Conservation (phyloP, 2,888 invertebrate species). For the Monoplex corrugatus region DNA sequence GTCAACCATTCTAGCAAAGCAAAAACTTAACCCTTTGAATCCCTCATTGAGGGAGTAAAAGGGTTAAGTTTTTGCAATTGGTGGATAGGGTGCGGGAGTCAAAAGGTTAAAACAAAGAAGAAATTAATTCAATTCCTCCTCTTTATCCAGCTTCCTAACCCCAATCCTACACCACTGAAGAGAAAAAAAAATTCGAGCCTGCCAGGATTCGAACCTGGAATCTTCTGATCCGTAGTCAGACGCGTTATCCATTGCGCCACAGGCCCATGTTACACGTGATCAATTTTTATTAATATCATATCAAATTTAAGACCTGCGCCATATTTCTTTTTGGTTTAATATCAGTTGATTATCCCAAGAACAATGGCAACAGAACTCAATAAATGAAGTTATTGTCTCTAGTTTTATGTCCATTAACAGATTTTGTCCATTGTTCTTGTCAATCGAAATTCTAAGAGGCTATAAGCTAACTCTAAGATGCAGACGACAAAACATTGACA, state of each 20-base stretch:
- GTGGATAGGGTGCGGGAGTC: too few relatives aligned
- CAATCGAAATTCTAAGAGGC: neutral
- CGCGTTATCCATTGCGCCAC: constrained; percentile 60
- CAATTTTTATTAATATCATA: neutral
- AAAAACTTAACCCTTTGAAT: too few relatives aligned
- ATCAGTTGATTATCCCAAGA: neutral
- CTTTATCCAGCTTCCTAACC: too few relatives aligned
- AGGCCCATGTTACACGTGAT: constrained; percentile 43
- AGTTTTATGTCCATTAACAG: neutral
- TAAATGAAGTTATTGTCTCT: too few relatives aligned
- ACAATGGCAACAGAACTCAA: neutral
- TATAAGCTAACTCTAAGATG: neutral
- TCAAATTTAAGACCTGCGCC: too few relatives aligned
- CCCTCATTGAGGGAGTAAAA: too few relatives aligned
- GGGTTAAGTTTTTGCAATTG: too few relatives aligned
- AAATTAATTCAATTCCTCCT: too few relatives aligned
- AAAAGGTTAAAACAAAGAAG: too few relatives aligned
- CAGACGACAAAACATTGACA: neutral
- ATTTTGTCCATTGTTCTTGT: neutral
- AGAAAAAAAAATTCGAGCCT: constrained; percentile 54
- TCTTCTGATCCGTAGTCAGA: constrained; percentile 60
- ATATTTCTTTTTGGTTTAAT: neutral
- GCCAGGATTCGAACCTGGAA: constrained; percentile 60
- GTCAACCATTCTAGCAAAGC: too few relatives aligned
- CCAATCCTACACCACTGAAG: too few relatives aligned